Conservation (phyloP, 2,113 vertebrate genomes). For the Heterochromis multidens region DNA sequence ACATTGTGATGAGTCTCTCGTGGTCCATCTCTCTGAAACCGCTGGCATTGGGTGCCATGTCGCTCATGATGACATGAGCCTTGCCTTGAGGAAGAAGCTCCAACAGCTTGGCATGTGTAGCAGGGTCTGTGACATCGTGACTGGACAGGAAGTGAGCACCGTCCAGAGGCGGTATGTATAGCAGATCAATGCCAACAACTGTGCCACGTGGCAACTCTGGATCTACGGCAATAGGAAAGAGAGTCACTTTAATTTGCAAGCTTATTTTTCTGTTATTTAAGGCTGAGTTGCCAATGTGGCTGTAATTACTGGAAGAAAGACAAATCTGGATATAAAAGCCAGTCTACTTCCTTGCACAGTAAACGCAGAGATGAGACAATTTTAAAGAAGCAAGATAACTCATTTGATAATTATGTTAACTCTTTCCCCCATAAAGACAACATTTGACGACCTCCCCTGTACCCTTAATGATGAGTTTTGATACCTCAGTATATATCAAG, state of each 20-base stretch:
- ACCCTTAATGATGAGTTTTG: no score
- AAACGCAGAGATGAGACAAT: no score
- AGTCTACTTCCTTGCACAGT: background rate
- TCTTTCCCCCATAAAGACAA: no score
- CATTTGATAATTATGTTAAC: background rate
- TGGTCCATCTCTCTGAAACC: constrained; percentile 90
- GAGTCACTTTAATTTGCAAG: background rate
- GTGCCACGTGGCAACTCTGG: constrained; percentile 74
- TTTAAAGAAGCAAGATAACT: background rate
- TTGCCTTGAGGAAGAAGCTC: constrained; percentile 78
- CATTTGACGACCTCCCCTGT: no score
- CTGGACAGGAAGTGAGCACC: constrained; percentile 85
- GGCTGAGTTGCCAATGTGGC: background rate
- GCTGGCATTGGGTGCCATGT: constrained; percentile 93
- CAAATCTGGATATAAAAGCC: background rate
- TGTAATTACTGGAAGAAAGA: background rate
- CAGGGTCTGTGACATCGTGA: constrained; percentile 77
- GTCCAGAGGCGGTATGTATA: constrained; percentile 80
- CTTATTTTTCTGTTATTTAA: background rate
- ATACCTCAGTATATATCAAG: no score
- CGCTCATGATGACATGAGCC: constrained; percentile 88
- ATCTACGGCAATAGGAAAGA: constrained; percentile 68
- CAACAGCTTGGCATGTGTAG: constrained; percentile 69
- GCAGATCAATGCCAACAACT: constrained; percentile 88
- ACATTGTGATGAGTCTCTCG: constrained; percentile 80